A percentile compares a stretch with the other conserved stretches of the same genome.
These are phyloP conservation scores for Chaetophractus vellerosus DNA, from an alignment of 2,797 vertebrate species.

Conservation along the genomic window DNA sequence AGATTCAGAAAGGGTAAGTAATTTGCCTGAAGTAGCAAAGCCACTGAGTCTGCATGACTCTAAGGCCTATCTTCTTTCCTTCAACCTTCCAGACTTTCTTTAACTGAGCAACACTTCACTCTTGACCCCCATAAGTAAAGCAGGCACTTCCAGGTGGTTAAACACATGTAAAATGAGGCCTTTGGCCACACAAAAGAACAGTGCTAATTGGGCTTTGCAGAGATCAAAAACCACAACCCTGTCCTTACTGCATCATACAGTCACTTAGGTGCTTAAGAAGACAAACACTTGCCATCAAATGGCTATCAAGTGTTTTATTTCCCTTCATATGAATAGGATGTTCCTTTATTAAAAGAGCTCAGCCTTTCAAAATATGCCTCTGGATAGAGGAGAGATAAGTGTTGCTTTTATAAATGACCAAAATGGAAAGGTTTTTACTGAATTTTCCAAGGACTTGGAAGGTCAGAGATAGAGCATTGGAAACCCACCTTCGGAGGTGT, in stretches of 20 bases:
- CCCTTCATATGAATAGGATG: not conserved
- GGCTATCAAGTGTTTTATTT: constrained; percentile 36
- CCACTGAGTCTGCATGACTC: not conserved
- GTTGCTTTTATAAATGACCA: constrained; percentile 37
- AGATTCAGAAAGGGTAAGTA: not conserved
- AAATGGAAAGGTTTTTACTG: constrained; percentile 27
- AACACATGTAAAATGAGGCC: not conserved
- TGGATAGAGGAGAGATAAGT: constrained; percentile 24
- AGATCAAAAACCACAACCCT: constrained; percentile 58
- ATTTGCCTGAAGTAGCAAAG: not conserved
- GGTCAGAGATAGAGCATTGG: not conserved
- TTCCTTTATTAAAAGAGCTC: constrained; percentile 50
- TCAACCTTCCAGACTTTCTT: not conserved
- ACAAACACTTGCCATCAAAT: constrained; percentile 23
- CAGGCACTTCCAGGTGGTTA: constrained; percentile 44
- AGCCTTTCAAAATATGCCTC: constrained; percentile 43
- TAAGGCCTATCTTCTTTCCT: not conserved
- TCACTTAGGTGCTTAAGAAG: not conserved
- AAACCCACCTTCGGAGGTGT: not conserved
- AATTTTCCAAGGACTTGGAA: not conserved
- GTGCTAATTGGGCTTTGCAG: constrained; percentile 4
- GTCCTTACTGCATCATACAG: constrained; percentile 42
- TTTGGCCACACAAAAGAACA: constrained; percentile 16
- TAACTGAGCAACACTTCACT: not conserved
- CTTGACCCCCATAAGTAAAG: not conserved